Percentiles rank a stretch among this genome's conserved stretches.
These are phyloP conservation scores for Pimephales promelas DNA, from an alignment of 2,113 vertebrate species.

Conservation along the genomic window DNA sequence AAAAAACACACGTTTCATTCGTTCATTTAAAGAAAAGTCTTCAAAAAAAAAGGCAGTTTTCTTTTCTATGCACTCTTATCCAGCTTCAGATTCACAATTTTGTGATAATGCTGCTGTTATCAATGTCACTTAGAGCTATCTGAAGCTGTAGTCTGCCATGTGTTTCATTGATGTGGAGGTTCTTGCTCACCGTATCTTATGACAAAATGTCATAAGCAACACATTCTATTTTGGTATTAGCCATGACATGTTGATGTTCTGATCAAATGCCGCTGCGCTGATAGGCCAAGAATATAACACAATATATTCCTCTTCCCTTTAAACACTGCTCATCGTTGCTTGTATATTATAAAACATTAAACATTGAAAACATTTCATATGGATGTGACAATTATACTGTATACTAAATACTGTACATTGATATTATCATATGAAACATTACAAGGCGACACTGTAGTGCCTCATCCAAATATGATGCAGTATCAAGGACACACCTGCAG, in stretches of 20 bases:
- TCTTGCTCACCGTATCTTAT: not conserved
- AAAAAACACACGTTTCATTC: not conserved
- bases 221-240: slow-evolving; percentile 21
- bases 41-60: no score
- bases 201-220: slow-evolving; percentile 6
- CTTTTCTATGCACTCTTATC: not conserved
- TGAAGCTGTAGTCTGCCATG: not conserved
- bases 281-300: not conserved
- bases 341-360: not conserved
- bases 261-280: not conserved
- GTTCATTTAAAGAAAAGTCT: not conserved
- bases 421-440: not conserved
- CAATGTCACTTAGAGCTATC: slow-evolving; percentile 12
- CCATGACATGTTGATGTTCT: slow-evolving; percentile 15
- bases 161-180: not conserved
- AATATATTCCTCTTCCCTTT: not conserved
- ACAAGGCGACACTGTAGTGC: not conserved
- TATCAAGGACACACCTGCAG: slow-evolving; percentile 26
- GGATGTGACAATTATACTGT: not conserved
- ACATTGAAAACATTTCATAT: not conserved
- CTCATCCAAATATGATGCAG: not conserved
- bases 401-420: not conserved
- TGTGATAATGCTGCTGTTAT: not conserved
- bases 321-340: not conserved
- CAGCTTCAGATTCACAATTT: not conserved